Conservation (phyloP, 1,140 invertebrate species). For the Mycetomoellerius zeteki region DNA sequence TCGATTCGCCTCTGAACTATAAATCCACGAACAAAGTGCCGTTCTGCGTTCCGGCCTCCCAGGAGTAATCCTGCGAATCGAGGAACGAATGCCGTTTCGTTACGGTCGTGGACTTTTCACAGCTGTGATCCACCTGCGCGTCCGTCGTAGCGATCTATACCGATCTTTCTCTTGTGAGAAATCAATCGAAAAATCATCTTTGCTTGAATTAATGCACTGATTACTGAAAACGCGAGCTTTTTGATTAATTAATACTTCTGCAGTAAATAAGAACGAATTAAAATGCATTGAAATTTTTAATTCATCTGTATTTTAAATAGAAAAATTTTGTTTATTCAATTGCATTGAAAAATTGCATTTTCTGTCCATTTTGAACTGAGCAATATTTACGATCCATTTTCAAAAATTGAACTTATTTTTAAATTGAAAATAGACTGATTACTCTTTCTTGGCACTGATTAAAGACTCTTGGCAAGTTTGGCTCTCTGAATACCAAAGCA, state of each 20-base stretch:
- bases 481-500: too few species aligned
- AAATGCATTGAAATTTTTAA: too few species aligned
- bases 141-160: neutral
- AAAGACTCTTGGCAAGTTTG: too few species aligned
- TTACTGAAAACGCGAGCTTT: neutral
- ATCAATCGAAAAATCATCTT: neutral
- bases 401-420: too few species aligned
- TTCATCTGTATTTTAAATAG: too few species aligned
- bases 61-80: conserved; percentile 26
- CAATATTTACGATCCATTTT: too few species aligned
- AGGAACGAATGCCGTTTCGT: conserved; percentile 57
- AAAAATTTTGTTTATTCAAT: too few species aligned
- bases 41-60: conserved; percentile 6
- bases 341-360: too few species aligned
- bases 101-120: conserved; percentile 35
- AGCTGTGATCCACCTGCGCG: neutral
- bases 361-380: too few species aligned
- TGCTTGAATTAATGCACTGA: neutral
- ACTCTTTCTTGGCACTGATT: too few species aligned
- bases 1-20: conserved; percentile 46
- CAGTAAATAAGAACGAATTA: too few species aligned
- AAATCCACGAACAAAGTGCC: conserved; percentile 26
- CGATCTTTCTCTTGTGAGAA: neutral
- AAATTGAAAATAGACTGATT: too few species aligned
- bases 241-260: neutral